Conservation (phyloP, 2,888 invertebrate genomes). For the Caenorhabditis panamensis region DNA sequence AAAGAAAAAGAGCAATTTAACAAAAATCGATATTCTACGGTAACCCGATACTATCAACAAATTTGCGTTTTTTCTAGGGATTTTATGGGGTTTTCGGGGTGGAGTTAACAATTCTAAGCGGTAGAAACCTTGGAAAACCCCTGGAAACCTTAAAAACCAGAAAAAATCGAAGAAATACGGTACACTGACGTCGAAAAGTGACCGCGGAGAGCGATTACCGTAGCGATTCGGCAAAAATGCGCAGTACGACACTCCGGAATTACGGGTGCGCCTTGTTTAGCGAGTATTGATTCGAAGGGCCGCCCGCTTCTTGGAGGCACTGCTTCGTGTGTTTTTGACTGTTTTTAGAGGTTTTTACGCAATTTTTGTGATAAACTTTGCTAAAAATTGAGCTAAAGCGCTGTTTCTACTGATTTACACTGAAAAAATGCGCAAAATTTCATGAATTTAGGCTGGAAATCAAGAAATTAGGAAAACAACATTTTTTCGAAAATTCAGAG, state of each 20-base stretch:
- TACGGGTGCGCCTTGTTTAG: conserved; percentile 25
- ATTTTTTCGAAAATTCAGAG: not conserved
- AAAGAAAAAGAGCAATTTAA: conserved; percentile 1
- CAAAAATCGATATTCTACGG: conserved; percentile 46
- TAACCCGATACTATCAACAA: not conserved
- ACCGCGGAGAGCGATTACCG: conserved; percentile 20
- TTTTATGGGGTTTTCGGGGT: not conserved
- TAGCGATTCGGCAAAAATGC: conserved; percentile 6
- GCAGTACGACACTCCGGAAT: conserved; percentile 35
- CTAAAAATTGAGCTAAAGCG: not conserved
- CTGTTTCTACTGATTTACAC: not conserved
- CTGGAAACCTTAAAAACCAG: not conserved
- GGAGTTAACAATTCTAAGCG: too few relatives aligned
- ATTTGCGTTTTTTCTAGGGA: not conserved
- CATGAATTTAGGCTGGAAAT: not conserved
- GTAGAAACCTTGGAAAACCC: not conserved
- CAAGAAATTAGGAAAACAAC: not conserved
- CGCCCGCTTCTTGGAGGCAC: conserved; percentile 36
- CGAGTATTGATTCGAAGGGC: conserved; percentile 19
- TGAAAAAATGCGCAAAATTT: not conserved
- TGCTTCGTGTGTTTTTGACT: not conserved
- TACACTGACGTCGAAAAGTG: not conserved
- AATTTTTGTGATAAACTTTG: not conserved
- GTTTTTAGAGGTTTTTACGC: not conserved
- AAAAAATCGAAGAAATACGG: conserved; percentile 16